Base-by-base conservation (phyloP, 2,113 vertebrate species). In the Tetrao urogallus region DNA sequence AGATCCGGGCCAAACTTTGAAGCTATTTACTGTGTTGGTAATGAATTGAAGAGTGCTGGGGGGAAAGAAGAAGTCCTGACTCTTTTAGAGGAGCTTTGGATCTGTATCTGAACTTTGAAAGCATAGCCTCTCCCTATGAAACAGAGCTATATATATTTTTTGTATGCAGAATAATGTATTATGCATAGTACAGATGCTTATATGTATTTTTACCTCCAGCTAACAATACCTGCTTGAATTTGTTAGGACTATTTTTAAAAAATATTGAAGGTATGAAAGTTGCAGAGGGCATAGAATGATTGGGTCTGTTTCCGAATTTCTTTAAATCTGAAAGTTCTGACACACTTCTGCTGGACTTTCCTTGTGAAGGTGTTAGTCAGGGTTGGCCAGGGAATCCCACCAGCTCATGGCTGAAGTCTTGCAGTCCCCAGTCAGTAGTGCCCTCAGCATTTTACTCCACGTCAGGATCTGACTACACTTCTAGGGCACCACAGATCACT, bases 191-290 rank as follows among this genome's bases (percentile, higher is more conserved):
- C 52, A 36, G 69, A 81, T 94, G 78, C 92, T 93, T 92, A 88
- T 88, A 85, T 81, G 76, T 94, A 86, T 95, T 95, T 94, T 90
- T 70, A 96, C 93, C 73, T 94, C 91, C 76, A 90, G 85, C 91
- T 86, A 91, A 94, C 89, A 86, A 90, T 88, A 91, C 72, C 90
- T 95, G 52, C 82, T 92, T 93, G 86, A 90, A 79, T 90, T 86
- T 91, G 61, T 81, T 93, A 89, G 32, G 32, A 76, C 86, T 90
- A 86, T 93, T 96, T 93, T 91, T 91, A 3, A 79, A 86, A 97
- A 88, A 48, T 86, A 92, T 90, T 92, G 88, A 87, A 89, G 78
- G 67, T 73, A 83, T 54, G 24, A 73, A 90, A 94, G 88, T 5
- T 80, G 52, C 5, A 1, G 52, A 93, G 36, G 40, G 38, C 48